A percentile compares a stretch with the other conserved stretches of the same genome.
Conservation (phyloP, 1,140 invertebrate species). For the Dendrolimus kikuchii region DNA sequence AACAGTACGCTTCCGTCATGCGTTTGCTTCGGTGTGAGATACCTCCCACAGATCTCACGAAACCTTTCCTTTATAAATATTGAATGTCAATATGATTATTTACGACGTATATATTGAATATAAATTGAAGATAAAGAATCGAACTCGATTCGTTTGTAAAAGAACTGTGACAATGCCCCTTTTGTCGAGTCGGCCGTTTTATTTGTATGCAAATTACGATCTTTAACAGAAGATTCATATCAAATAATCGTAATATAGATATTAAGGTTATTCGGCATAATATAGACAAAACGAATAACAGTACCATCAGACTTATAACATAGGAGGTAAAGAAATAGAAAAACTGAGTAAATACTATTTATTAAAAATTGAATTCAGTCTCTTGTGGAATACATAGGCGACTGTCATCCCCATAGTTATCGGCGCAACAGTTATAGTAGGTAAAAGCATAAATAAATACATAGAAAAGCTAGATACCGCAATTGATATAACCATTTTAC, state of each 20-base stretch:
- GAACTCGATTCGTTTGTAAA: conserved; percentile 40
- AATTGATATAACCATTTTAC: too few species aligned
- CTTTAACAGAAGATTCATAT: conserved; percentile 31
- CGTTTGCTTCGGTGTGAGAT: conserved; percentile 20
- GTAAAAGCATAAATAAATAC: too few species aligned
- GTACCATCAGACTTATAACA: too few species aligned
- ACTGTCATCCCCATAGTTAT: too few species aligned
- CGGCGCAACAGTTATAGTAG: too few species aligned
- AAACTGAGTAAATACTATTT: too few species aligned
- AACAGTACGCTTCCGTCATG: too few species aligned
- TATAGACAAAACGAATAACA: background rate
- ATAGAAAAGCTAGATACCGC: too few species aligned
- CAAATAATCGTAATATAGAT: conserved; percentile 28
- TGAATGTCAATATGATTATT: conserved; percentile 62
- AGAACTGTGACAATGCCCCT: conserved; percentile 56
- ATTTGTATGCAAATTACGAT: conserved; percentile 64
- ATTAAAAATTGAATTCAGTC: too few species aligned
- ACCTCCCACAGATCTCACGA: conserved; percentile 40
- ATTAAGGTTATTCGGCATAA: conserved; percentile 5
- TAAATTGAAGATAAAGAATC: conserved; percentile 66
- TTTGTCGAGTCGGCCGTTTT: conserved; percentile 64
- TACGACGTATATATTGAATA: conserved; percentile 63
- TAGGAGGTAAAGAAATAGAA: too few species aligned
- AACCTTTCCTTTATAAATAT: conserved; percentile 67
- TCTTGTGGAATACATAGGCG: too few species aligned